These are phyloP conservation scores for Nomada fabriciana DNA, from an alignment of 2,888 invertebrate species.

Conservation along the genomic window DNA sequence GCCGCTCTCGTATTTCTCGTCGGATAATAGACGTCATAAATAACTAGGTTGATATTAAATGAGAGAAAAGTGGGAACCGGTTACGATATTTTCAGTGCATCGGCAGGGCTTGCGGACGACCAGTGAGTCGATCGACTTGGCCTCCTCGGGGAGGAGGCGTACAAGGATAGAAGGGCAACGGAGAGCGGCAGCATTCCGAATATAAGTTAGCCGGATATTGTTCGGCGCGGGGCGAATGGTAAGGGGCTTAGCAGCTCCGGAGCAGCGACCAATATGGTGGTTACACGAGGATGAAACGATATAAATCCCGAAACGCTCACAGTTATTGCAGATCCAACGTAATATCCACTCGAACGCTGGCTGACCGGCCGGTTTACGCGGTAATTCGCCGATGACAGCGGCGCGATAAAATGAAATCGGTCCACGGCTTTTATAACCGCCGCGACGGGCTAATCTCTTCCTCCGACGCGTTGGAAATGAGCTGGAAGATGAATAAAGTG, in stretches of 20 bases:
- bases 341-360: slow-evolving; percentile 69
- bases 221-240: slow-evolving; percentile 46
- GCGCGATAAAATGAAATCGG: slow-evolving; percentile 71
- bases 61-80: slow-evolving; percentile 54
- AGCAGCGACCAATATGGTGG: slow-evolving; percentile 66
- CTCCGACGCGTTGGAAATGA: slow-evolving; percentile 11
- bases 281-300: slow-evolving; percentile 68
- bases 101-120: slow-evolving; percentile 21
- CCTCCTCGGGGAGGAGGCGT: background rate
- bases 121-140: slow-evolving; percentile 22
- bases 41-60: slow-evolving; percentile 46
- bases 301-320: slow-evolving; percentile 74
- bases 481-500: background rate
- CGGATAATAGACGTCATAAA: slow-evolving; percentile 41
- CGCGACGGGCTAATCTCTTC: slow-evolving; percentile 30
- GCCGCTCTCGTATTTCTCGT: slow-evolving; percentile 38
- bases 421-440: slow-evolving; percentile 57
- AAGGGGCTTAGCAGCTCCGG: slow-evolving; percentile 65
- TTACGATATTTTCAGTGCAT: slow-evolving; percentile 47
- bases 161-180: slow-evolving; percentile 21
- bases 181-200: slow-evolving; percentile 48
- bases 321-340: slow-evolving; percentile 71
- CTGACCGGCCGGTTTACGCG: slow-evolving; percentile 64
- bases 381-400: slow-evolving; percentile 72
- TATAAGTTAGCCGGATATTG: slow-evolving; percentile 58